Evolutionary conservation across 92 coral and sea anemone genomes (phyloP).

Genomic region (Actinostola sp.): DNA sequence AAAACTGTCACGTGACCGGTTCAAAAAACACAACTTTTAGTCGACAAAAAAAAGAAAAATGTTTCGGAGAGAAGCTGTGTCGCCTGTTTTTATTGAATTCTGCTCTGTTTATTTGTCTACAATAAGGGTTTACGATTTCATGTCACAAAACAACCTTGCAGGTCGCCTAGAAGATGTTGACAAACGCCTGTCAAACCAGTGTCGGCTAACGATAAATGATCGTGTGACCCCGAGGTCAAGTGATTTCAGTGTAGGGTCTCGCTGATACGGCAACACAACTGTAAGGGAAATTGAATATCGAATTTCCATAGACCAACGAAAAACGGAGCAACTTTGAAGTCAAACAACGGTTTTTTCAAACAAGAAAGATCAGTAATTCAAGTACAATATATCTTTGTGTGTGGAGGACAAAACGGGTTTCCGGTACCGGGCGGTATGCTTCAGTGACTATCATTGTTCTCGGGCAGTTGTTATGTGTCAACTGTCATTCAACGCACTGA

Average conservation of each 20-base stretch:
- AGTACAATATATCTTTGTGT: not conserved
- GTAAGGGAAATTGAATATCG: not conserved
- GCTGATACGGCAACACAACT: constrained; percentile 4
- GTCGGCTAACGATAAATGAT: constrained; percentile 34
- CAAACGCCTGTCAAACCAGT: constrained; percentile 22
- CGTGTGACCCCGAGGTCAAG: constrained; percentile 23
- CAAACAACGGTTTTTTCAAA: not conserved
- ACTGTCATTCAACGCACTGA: constrained; percentile 9
- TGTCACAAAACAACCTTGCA: not conserved
- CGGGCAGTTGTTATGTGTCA: constrained; percentile 25
- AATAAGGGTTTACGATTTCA: not conserved
- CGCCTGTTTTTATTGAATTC: not conserved
- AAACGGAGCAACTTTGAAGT: not conserved
- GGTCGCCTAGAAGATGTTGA: constrained; percentile 23
- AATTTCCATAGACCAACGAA: not conserved
- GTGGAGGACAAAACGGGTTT: not conserved
- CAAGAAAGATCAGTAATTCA: not conserved
- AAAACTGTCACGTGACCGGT: not conserved
- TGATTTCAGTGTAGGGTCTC: constrained; percentile 1
- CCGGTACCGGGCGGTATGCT: constrained; percentile 21
- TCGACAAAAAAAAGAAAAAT: not conserved
- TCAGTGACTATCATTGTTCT: constrained; percentile 15
- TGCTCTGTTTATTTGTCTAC: not conserved
- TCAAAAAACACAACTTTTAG: not conserved
- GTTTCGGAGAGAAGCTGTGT: not conserved